Conservation (phyloP, 2,797 vertebrate species). For the Chelidonichthys spinosus region DNA sequence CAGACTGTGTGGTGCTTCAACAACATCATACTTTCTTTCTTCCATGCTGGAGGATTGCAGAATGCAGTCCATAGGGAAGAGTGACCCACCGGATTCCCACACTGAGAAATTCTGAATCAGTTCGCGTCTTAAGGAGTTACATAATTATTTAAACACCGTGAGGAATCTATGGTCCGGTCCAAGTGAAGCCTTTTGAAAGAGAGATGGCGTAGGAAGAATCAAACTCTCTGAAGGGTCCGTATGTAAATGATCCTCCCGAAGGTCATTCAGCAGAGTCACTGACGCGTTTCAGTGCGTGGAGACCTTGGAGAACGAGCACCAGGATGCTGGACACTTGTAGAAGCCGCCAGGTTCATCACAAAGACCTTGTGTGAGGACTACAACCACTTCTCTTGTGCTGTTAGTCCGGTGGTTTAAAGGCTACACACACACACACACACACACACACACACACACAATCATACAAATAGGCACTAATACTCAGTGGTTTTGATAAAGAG, state of each 20-base stretch:
- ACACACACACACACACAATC: conserved; percentile 21
- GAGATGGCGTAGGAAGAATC: not conserved
- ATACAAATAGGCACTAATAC: conserved; percentile 44
- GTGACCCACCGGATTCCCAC: not conserved
- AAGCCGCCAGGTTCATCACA: conserved; percentile 30
- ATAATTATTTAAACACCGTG: not conserved
- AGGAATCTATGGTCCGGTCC: not conserved
- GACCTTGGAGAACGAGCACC: conserved; percentile 28
- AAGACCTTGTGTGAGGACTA: conserved; percentile 29
- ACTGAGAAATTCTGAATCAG: not conserved
- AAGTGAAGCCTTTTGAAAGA: not conserved
- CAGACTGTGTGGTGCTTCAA: not conserved
- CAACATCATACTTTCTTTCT: not conserved
- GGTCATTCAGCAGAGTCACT: conserved; percentile 30
- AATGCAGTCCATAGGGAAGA: not conserved
- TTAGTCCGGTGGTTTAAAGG: conserved; percentile 38
- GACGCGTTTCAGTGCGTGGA: conserved; percentile 30
- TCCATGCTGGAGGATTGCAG: not conserved
- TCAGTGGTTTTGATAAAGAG: conserved; percentile 53
- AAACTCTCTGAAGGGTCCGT: conserved; percentile 17
- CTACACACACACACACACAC: conserved; percentile 26
- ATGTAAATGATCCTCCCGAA: conserved; percentile 33
- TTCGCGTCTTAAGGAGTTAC: not conserved
- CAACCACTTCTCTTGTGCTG: conserved; percentile 28
- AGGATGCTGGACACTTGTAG: not conserved